Evolutionary conservation across 2,888 invertebrate species (phyloP), one percentile per base, ranked within the genome.

Genomic region (Diarsia rubi): DNA sequence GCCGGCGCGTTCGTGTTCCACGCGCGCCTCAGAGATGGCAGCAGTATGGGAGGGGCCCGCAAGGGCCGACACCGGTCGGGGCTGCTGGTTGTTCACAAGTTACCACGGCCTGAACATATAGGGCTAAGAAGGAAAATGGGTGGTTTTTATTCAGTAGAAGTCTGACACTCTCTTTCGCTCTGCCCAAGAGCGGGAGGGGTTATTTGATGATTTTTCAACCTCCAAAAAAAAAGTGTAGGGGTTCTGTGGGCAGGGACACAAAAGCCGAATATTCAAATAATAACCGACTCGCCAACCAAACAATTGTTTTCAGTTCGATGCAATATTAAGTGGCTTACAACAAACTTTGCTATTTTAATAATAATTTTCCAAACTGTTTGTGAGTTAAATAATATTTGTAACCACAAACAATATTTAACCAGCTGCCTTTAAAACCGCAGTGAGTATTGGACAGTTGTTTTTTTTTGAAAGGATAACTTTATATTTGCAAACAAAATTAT

Each of bases 261-360:
- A 8, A 42, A 5, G 12, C n/a, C 62, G 42, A 76, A 73, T 57
- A 67, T 60, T 62, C 42, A 44, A 62, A 62, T 42, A 54, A 16
- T 37, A 62, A 44, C 49, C 24, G 49, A 24, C 11, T 52, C 31
- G 14, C 16, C 14, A 63, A 75, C 66, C 27, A 27, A 74, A 74
- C 42, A 47, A 24, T 73, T 49, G n/a, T 65, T 62, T 73, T 52
- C 27, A 19, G 21, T 52, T 2, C 66, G 49, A 64, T 37, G n/a
- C 52, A 70, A 27, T 19, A 70, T 16, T 62, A 77, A 49, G 49
- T 57, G 19, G 60, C 52, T 69, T 69, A 60, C 49, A 69, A 67
- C 69, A 69, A 68, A 37, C 44, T 57, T 81, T 57, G n/a, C 31
- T 68, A 68, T 74, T 78, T 42, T 27, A 59, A 59, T 49, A 69